phyloP scores from a whole-genome alignment of 2,797 vertebrate genomes.

The Smutsia temminckii region DNA sequence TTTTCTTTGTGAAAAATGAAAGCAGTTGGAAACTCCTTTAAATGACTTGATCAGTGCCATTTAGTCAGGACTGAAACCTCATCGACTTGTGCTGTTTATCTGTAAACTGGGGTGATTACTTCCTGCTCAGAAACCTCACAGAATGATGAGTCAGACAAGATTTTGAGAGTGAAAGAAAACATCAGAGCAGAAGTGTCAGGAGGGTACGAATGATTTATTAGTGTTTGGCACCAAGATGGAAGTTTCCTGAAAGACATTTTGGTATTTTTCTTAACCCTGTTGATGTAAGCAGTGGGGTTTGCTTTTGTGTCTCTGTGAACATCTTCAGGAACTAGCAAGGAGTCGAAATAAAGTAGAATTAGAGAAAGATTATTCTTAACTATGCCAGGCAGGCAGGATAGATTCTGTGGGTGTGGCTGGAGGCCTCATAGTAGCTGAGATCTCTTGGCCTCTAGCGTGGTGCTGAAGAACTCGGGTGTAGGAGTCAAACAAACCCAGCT shows the following conservation, averaged over 20 bases:
- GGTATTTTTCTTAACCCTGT: constrained; percentile 32
- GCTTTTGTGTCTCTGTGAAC: neutral
- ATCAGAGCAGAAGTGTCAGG: neutral
- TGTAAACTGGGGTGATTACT: neutral
- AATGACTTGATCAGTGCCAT: neutral
- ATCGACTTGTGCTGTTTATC: neutral
- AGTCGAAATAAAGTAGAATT: neutral
- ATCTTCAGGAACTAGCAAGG: neutral
- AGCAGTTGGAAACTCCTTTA: neutral
- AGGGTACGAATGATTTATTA: neutral
- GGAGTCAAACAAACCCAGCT: neutral
- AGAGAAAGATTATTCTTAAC: constrained; percentile 31
- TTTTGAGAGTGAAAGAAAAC: neutral
- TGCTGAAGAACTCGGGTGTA: neutral
- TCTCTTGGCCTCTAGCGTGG: neutral
- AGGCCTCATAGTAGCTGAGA: neutral
- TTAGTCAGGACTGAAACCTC: neutral
- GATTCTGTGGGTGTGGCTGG: neutral
- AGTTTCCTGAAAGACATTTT: constrained; percentile 17
- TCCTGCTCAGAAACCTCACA: neutral
- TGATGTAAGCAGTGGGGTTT: neutral
- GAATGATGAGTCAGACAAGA: neutral
- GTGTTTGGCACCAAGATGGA: neutral
- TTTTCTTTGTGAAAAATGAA: constrained; percentile 28
- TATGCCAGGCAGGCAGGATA: neutral